Evolutionary conservation across 2,113 vertebrate genomes (phyloP).

Genomic region (Cyanistes caeruleus): DNA sequence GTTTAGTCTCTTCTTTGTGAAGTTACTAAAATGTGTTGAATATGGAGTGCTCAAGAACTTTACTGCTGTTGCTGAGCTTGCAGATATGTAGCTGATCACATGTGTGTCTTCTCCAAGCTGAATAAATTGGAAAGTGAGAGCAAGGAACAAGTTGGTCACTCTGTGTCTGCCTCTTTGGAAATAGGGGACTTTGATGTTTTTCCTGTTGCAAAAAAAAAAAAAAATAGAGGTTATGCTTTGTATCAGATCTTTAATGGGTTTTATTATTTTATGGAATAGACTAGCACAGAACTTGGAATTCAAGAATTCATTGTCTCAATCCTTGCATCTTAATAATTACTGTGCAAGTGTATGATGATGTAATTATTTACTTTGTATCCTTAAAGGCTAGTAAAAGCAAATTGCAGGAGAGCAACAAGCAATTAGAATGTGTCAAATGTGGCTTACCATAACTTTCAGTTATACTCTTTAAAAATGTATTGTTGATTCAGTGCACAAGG

Average conservation of each 20-base stretch:
- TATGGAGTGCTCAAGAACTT: neutral
- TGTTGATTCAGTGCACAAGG: neutral
- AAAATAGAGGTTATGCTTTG: neutral
- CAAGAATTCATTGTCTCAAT: neutral
- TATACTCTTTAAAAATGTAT: neutral
- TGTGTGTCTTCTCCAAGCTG: neutral
- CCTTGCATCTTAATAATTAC: neutral
- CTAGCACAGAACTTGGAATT: neutral
- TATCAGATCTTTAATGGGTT: neutral
- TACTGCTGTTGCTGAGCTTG: neutral
- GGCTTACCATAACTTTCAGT: neutral
- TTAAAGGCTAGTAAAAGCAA: neutral
- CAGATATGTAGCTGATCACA: neutral
- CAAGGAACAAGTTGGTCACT: neutral
- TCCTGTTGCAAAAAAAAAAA: neutral
- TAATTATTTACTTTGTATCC: neutral
- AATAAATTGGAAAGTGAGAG: neutral
- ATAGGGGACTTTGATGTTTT: neutral
- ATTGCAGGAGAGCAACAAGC: neutral
- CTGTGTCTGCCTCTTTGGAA: neutral
- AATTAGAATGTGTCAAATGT: constrained; percentile 22
- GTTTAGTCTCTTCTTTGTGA: neutral
- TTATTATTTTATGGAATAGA: neutral
- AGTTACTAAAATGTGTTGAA: neutral
- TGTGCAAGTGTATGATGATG: neutral